Base-by-base conservation (phyloP, 2,888 invertebrate species). In the Nomada ferruginata region DNA sequence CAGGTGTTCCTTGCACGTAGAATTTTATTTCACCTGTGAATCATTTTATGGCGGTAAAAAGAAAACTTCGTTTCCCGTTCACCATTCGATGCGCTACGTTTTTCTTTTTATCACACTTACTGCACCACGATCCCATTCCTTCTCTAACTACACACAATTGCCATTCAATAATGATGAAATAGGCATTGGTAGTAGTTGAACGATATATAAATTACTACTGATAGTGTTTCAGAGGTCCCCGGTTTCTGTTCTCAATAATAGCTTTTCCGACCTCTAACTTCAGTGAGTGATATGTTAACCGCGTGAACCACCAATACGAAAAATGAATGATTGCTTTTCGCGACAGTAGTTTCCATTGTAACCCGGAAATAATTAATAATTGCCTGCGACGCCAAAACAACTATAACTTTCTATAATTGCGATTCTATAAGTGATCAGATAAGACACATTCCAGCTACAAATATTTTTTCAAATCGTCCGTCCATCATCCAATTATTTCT, bases 131-230 rank as follows among this genome's bases (percentile, higher is more conserved):
- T n/a, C 61, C 5, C 13, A n/a, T 20, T 29, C 53, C 42, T 44
- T 15, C 50, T 13, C 60, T 44, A 23, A 18, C 1, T 15, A 23
- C 66, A 29, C 11, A 23, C 66, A 29, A 18, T 64, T 66, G 50
- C 36, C 47, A 42, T 11, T 55, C 55, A 55, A 64, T 63, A 9
- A 79, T 72, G 29, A 57, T 63, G 29, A 20, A 61, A 52, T 36
- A 50, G 23, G 10, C 50, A 42, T n/a, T 23, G 20, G 50, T 52
- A 18, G 44, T 10, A 36, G 55, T 36, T 44, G 57, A 18, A 5
- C 2, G 5, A 7, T 81, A 77, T 74, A 77, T 61, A 80, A 68
- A 72, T 26, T 44, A 57, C n/a, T 26, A 29, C 9, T 66, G 44
- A 20, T 55, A 71, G 63, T 64, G 72, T 79, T 69, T 42, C 3